Base-by-base conservation (phyloP, 2,797 vertebrate species). In the Xenopus petersii region DNA sequence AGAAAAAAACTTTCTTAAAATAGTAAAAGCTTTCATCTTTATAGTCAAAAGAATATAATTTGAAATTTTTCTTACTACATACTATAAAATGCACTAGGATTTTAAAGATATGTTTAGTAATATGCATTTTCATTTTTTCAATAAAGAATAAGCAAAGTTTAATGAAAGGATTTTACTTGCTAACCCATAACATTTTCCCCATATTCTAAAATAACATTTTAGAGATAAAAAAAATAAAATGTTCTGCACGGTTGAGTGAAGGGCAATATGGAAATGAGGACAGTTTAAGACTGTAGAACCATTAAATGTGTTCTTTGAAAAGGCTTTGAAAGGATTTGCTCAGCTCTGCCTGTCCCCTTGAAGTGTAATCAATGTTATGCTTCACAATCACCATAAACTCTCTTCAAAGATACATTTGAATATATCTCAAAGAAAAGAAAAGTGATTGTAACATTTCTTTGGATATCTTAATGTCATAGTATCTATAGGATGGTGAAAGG, bases 301-400 rank as follows among this genome's bases (percentile, higher is more conserved):
- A 74, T 79, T 74, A 74, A 77, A 70, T 73, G 54, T 79, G 56
- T 79, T 74, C 76, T 79, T 79, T 79, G 62, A 74, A 79, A 73
- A 79, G 64, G 62, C 70, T 70, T 74, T 79, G 62, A 79, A 79
- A 78, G 67, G 71, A 79, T 74, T 74, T 68, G 54, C 71, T 70
- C 54, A 64, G 71, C 76, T 73, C 71, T 74, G 66, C 30, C 66
- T 74, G 71, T 56, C 71, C 71, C 76, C 76, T 79, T 79, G 76
- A 79, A 74, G 71, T 79, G 76, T 79, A 79, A 79, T 79, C 71
- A 79, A 79, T 79, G 76, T 79, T 79, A 79, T 70, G 76, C 76
- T 79, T 74, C 71, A 74, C 76, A 79, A 79, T 79, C 76, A 79
- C 71, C 76, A 79, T 79, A 79, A 78, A 79, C 71, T 73, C 76